Base-by-base conservation (phyloP, 2,888 invertebrate genomes). In the Eustalomyia histrio region DNA sequence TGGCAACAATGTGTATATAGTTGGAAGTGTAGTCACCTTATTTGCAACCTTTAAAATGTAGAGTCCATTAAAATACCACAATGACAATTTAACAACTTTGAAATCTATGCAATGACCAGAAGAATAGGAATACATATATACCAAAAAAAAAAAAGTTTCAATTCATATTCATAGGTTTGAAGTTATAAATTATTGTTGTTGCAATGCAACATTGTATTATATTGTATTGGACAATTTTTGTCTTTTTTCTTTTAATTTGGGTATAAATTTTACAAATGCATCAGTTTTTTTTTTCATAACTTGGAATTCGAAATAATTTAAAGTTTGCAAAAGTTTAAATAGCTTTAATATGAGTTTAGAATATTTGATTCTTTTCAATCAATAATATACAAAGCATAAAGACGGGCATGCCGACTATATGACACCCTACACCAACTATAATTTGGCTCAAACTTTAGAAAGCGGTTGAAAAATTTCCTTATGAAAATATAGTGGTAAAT, bases 11-110 rank as follows among this genome's bases (percentile, higher is more conserved):
- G 63, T 21, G 9, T 52, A 17, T 52, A 12, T 39, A 14, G 10
- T n/a, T 47, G n/a, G n/a, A 14, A 47, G 72, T 60, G 72, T 65
- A 29, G 71, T 78, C 76, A 78, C 72, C 55, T 79, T 67, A 79
- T 79, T 79, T 72, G 78, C 72, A 72, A 79, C 72, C 78, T 79
- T 79, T 68, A 61, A 68, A 72, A 73, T 61, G 60, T 68, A 47
- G 55, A 79, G 72, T 79, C 78, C 78, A 79, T 79, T 79, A 79
- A 79, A 79, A 79, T 79, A 73, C 67, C 78, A 63, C 72, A 79
- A 79, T 50, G 78, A 73, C 78, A 79, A 67, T 72, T 67, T 67
- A 72, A 67, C 72, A 72, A 78, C 65, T 14, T 67, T 72, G 35
- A 79, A 79, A 67, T 79, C 61, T 55, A 63, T 61, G 39, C 73